phyloP scores from a whole-genome alignment of 1,140 invertebrate species.

The Bombus pyrosoma region DNA sequence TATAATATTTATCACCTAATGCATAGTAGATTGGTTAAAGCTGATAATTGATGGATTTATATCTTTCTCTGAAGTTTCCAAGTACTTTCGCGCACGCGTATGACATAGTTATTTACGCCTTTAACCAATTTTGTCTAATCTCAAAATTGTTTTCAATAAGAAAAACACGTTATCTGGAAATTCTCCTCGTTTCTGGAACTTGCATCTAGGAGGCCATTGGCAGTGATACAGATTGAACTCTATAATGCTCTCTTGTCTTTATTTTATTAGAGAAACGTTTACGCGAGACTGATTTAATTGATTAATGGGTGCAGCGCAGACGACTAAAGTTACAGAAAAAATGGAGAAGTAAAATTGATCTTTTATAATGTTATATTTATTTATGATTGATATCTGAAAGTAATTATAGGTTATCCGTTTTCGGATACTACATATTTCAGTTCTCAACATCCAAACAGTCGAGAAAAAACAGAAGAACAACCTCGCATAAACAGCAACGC shows the following conservation, averaged over 20 bases:
- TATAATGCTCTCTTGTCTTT: constrained; percentile 10
- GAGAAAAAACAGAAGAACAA: background rate
- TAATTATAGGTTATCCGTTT: background rate
- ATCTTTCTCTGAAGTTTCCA: too few relatives aligned
- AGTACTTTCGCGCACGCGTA: background rate
- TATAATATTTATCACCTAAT: background rate
- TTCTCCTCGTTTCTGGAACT: background rate
- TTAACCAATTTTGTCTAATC: background rate
- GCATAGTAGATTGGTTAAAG: background rate
- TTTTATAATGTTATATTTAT: background rate
- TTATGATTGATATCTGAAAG: background rate
- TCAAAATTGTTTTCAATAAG: background rate
- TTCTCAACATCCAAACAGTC: background rate
- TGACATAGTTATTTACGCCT: background rate
- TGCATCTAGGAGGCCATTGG: background rate
- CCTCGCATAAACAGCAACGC: constrained; percentile 59
- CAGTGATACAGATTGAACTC: background rate
- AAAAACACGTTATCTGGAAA: background rate
- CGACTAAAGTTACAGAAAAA: constrained; percentile 63
- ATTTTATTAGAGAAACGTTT: background rate
- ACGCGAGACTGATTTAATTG: constrained; percentile 7
- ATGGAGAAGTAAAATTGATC: constrained; percentile 69
- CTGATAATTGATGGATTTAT: background rate
- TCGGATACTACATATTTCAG: background rate
- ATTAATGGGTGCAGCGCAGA: constrained; percentile 71